Evolutionary conservation across 2,888 invertebrate genomes (phyloP).

Genomic region (Dinocampus coccinellae): DNA sequence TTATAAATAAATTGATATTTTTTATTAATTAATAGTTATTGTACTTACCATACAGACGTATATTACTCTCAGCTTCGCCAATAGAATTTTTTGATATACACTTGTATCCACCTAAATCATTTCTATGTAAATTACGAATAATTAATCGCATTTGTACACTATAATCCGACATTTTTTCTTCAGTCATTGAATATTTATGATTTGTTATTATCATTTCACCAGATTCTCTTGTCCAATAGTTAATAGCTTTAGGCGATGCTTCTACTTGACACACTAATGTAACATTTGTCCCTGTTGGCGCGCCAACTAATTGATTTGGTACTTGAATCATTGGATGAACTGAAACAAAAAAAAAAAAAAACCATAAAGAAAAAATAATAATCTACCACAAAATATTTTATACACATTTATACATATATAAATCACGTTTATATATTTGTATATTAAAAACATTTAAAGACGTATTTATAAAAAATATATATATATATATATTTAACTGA

Average conservation of each 20-base stretch:
- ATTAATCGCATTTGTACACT: conserved; percentile 87
- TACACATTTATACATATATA: not conserved
- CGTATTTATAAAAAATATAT: not conserved
- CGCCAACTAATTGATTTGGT: conserved; percentile 92
- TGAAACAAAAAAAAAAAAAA: conserved; percentile 68
- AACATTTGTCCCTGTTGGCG: conserved; percentile 87
- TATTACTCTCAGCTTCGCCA: conserved; percentile 91
- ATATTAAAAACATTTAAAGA: not conserved
- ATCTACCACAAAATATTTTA: not conserved
- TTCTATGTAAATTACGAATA: conserved; percentile 80
- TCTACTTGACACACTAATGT: conserved; percentile 89
- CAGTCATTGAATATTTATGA: conserved; percentile 87
- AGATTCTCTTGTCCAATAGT: conserved; percentile 93
- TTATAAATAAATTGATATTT: no score
- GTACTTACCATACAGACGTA: conserved; percentile 86
- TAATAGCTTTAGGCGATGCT: conserved; percentile 93
- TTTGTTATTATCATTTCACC: conserved; percentile 94
- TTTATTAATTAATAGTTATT: not conserved
- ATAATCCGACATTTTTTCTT: conserved; percentile 84
- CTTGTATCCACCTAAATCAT: conserved; percentile 88
- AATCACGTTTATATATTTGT: not conserved
- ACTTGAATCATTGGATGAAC: conserved; percentile 95
- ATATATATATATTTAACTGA: not conserved
- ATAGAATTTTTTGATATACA: conserved; percentile 94
- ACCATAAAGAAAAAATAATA: not conserved